A percentile compares a stretch with the other conserved stretches of the same genome.
These are phyloP conservation scores for Stichopus horrens DNA, from an alignment of 53 echinoderm and acorn worm species.

Conservation along the genomic window DNA sequence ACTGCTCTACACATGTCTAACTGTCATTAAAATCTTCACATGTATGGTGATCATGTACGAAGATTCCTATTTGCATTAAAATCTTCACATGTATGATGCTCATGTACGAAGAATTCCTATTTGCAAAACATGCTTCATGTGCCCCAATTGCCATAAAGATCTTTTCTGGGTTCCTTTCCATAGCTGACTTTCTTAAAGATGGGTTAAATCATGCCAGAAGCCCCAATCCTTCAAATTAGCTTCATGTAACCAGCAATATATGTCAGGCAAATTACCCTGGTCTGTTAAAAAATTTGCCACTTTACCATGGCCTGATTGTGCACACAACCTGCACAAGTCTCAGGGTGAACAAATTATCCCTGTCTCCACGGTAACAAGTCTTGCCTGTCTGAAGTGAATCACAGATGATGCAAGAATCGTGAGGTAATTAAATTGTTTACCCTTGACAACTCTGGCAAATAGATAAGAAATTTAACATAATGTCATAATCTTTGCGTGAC, in stretches of 20 bases:
- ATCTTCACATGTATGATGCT: no score
- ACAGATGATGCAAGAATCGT: slow-evolving; percentile 1
- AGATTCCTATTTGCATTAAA: no score
- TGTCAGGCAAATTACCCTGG: not conserved
- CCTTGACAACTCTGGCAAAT: not conserved
- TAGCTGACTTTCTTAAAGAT: not conserved
- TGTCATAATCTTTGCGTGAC: not conserved
- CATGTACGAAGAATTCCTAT: no score
- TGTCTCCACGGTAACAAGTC: not conserved
- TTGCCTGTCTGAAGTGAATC: slow-evolving; percentile 17
- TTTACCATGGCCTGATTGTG: not conserved
- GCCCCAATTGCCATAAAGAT: not conserved
- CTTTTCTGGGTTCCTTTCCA: not conserved
- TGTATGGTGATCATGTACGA: no score
- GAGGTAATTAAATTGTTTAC: slow-evolving; percentile 22
- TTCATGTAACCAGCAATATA: not conserved
- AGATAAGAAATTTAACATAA: not conserved
- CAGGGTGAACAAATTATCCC: not conserved
- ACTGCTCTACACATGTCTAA: no score
- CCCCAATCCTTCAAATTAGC: not conserved
- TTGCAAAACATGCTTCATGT: no score
- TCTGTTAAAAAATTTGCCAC: not conserved
- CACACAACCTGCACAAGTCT: not conserved
- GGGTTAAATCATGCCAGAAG: not conserved
- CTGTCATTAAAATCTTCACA: no score